These are phyloP conservation scores for Drosophila takahashii DNA, from an alignment of 1,140 invertebrate species.

Conservation along the genomic window DNA sequence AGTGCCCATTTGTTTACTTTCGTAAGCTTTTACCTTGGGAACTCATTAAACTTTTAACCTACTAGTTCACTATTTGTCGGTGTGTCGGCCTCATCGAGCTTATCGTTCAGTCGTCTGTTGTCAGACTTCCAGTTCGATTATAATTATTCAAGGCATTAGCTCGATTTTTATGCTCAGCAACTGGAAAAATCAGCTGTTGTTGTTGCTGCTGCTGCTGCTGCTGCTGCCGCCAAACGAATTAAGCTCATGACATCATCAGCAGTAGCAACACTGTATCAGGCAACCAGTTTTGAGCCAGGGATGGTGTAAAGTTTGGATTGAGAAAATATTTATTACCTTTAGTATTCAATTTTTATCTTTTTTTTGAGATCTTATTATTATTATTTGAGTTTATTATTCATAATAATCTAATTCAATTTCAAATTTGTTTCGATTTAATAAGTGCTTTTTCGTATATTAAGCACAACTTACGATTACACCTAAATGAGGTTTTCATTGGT, in stretches of 20 bases:
- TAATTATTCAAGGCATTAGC: conserved; percentile 53
- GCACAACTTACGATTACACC: no score
- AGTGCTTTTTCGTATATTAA: no score
- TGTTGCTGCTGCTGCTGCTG: conserved; percentile 36
- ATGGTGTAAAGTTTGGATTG: no score
- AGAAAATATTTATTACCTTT: no score
- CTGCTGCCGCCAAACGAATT: conserved; percentile 42
- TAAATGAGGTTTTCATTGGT: no score
- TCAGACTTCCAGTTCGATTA: conserved; percentile 42
- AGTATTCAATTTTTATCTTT: no score
- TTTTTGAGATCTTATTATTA: no score
- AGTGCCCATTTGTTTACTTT: conserved; percentile 70
- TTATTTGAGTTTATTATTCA: no score
- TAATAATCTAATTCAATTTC: no score
- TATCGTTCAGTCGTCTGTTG: conserved; percentile 28
- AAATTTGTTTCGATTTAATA: no score
- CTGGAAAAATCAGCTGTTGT: conserved; percentile 47
- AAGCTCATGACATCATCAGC: conserved; percentile 69
- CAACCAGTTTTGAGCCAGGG: conserved; percentile 65
- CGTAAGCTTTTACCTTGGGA: conserved; percentile 66
- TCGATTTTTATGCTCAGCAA: conserved; percentile 34
- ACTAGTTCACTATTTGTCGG: conserved; percentile 34
- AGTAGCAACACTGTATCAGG: conserved; percentile 40
- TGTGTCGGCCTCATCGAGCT: conserved; percentile 31
- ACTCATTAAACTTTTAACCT: conserved; percentile 78